phyloP scores from a whole-genome alignment of 2,113 vertebrate species.

The Rhinolophus sinicus region DNA sequence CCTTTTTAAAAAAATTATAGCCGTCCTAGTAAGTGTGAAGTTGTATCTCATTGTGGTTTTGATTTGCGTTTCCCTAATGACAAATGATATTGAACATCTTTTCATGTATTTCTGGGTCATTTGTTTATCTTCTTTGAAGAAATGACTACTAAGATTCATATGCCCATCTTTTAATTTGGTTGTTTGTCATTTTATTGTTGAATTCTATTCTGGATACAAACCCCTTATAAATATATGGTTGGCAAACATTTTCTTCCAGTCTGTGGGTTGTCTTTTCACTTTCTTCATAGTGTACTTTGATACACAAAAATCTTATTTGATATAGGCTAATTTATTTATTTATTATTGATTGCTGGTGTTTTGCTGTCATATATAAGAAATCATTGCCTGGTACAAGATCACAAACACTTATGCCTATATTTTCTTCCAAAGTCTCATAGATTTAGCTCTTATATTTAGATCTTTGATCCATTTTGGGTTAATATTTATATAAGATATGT shows the following conservation, averaged over 20 bases:
- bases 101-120: not conserved
- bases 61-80: no score
- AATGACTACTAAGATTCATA: not conserved
- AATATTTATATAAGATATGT: no score
- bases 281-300: not conserved
- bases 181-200: not conserved
- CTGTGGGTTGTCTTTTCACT: no score
- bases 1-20: not conserved
- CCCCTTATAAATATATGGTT: not conserved
- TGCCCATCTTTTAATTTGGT: not conserved
- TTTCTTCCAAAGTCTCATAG: no score
- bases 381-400: no score
- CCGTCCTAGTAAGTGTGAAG: constrained; percentile 9
- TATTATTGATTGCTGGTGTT: not conserved
- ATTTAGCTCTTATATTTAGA: no score
- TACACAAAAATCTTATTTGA: not conserved
- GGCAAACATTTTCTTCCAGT: not conserved
- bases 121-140: not conserved
- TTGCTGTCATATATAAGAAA: not conserved
- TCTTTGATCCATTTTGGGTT: no score
- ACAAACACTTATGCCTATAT: no score
- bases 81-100: no score
- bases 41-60: not conserved
- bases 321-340: not conserved
- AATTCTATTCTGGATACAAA: not conserved